Evolutionary conservation across 2,888 invertebrate species (phyloP).

Genomic region (Callinectes sapidus): DNA sequence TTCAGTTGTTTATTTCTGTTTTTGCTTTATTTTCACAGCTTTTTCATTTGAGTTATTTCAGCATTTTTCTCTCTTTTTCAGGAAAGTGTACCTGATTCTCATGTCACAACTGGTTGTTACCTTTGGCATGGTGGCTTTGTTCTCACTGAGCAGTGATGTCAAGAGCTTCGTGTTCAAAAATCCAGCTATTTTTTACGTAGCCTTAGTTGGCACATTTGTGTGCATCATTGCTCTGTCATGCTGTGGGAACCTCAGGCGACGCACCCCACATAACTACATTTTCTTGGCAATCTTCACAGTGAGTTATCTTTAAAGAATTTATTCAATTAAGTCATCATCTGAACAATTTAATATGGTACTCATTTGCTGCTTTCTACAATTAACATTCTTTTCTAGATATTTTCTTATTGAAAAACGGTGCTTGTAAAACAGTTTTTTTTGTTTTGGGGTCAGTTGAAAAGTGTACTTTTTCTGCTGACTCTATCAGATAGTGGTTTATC

Average conservation of each 20-base stretch:
- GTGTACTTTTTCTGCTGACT: too few species aligned
- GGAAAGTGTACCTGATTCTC: slow-evolving; percentile 90
- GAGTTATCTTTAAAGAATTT: slow-evolving; percentile 28
- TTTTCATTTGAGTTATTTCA: not conserved
- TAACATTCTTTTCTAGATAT: not conserved
- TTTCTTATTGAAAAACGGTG: too few species aligned
- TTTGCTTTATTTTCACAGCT: not conserved
- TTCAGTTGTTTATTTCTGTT: too few species aligned
- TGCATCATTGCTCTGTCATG: slow-evolving; percentile 73
- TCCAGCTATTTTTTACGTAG: slow-evolving; percentile 69
- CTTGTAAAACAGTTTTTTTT: too few species aligned
- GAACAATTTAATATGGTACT: not conserved
- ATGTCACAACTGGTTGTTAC: slow-evolving; percentile 90
- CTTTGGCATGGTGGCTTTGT: slow-evolving; percentile 85
- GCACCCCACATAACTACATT: slow-evolving; percentile 91
- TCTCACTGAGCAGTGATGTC: slow-evolving; percentile 76
- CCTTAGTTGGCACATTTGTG: slow-evolving; percentile 69
- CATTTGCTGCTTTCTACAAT: not conserved
- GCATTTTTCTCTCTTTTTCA: slow-evolving; percentile 42
- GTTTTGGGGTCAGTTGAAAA: too few species aligned
- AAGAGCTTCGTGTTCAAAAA: slow-evolving; percentile 47
- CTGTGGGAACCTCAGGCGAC: slow-evolving; percentile 80
- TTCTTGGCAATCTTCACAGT: slow-evolving; percentile 89
- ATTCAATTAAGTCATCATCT: not conserved
- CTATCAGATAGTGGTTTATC: too few species aligned